Base-by-base conservation (phyloP, 2,797 vertebrate genomes). In the Dallia pectoralis region DNA sequence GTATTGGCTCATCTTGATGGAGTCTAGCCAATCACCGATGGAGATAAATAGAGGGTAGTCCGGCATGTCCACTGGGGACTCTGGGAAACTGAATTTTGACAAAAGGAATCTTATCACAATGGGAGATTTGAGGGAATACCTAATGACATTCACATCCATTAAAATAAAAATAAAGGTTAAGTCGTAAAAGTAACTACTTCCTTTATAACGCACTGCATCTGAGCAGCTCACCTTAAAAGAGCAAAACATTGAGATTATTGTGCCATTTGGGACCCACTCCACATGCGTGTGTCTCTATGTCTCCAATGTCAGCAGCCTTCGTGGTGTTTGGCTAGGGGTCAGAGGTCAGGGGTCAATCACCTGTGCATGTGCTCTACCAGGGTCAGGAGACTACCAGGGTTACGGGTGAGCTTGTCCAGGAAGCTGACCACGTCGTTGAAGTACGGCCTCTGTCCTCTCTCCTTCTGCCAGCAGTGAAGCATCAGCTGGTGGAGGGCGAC, bases 1-100 rank as follows among this genome's bases (percentile, higher is more conserved):
- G 86, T 99, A 99, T 85, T 99, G 97, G 89, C 95, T 96, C 97
- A 99, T 99, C 92, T 98, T 98, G 89, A 99, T 98, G 79, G 97
- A 98, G 89, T 99, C 97, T 68, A 99, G 92, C 97, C 97, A 99
- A 89, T 99, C 97, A 67, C 95, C 94, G 4, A 99, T 96, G 74
- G 97, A 98, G 91, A 98, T 96, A 91, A 97, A 98, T 77, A 98
- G 89, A 73, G 93, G 93, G 77, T 94, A 93, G 81, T 93, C 92
- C 29, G 91, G 88, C 86, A 93, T 85, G 70, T 92, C 93, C 48
- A 92, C 93, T 2, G 92, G 92, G 49, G 92, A 94, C 74, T 94
- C 93, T 1, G 89, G 78, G 75, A 88, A 92, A 77, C 93, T 94
- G 79, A 67, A 65, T 78, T 9, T 69, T 82, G 19, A 82, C 66